Evolutionary conservation across 2,797 vertebrate genomes (phyloP), one percentile per base, ranked within the genome.

Genomic region (Hipposideros larvatus): DNA sequence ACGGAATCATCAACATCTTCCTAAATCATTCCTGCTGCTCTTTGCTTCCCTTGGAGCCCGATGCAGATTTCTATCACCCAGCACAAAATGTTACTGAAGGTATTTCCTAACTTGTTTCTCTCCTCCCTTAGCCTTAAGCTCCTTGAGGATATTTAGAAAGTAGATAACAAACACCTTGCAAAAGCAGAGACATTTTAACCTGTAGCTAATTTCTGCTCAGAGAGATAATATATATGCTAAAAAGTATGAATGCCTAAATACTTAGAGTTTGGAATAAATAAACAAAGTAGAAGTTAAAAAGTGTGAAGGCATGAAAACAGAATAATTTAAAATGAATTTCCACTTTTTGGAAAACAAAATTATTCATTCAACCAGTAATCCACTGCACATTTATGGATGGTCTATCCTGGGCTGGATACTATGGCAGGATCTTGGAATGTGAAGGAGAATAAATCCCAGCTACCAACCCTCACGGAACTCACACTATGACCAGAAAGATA

Each of bases 171-270:
- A 90, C 22, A 24, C 37, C 26, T 74, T 61, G 57, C 63, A 80
- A 65, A 85, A 66, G 55, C 79, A 91, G 65, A 96, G 8, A 68
- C n/a, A n/a, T 82, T 96, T 95, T 83, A 95, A 82, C 96, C 90
- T 91, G 37, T 34, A 92, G 95, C 77, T 83, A 95, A 83, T 94
- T 87, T 94, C 94, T 96, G 82, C 79, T 97, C 31, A 28, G 88
- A 91, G 74, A 96, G 95, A 96, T 96, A 96, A 96, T 90, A 96
- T 74, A 83, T 86, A 92, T 95, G 90, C 92, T 95, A 95, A 96
- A 78, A 96, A 46, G 65, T 53, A 41, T 80, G 92, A 70, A 92
- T 96, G 46, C 46, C 15, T 90, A 95, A 96, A 86, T 83, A 82
- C 53, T 77, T 63, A 96, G 48, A 93, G 65, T 79, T 96, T 71